Evolutionary conservation across 2,888 invertebrate species (phyloP), one percentile per base, ranked within the genome.

Genomic region (Ceraclea dissimilis): DNA sequence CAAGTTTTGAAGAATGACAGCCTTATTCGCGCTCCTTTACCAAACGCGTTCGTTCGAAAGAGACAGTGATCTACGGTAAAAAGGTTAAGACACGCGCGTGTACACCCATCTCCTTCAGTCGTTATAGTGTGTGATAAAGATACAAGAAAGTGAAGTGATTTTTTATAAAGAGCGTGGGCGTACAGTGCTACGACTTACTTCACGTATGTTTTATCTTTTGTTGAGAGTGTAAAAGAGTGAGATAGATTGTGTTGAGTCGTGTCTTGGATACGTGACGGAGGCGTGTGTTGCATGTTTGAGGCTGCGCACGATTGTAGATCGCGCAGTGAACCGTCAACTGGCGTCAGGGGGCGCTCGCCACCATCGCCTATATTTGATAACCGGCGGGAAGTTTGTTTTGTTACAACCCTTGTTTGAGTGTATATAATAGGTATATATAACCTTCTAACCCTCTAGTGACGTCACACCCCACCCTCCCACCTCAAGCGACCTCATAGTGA

Each of bases 251-350:
- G 52, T 56, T 39, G 51, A 51, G 57, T 61, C 61, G 55, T 57
- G 60, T 55, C 56, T 61, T 65, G 66, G 60, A 64, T 60, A 63
- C 64, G 65, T 50, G 39, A n/a, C 39, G 39, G 39, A 39, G 39
- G 73, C 72, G 68, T 71, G 64, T 63, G 62, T 60, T 57, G 21
- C 60, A 57, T 59, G 64, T 65, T 60, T 65, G 64, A 62, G 71
- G 69, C 71, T 76, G 78, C 74, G 78, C 66, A 66, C 16, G 39
- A 39, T 39, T 74, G 74, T 69, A 70, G 70, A 57, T 66, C 64
- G 52, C 63, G 58, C 60, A 62, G 56, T 53, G 56, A 53, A 60
- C 62, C 56, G 64, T 62, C 57, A 63, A 53, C 64, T 63, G 46
- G 65, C 65, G 60, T 64, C 62, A 51, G 64, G 60, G 55, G 64